Base-by-base conservation (phyloP, 2,888 invertebrate species). In the Ophraella communa region DNA sequence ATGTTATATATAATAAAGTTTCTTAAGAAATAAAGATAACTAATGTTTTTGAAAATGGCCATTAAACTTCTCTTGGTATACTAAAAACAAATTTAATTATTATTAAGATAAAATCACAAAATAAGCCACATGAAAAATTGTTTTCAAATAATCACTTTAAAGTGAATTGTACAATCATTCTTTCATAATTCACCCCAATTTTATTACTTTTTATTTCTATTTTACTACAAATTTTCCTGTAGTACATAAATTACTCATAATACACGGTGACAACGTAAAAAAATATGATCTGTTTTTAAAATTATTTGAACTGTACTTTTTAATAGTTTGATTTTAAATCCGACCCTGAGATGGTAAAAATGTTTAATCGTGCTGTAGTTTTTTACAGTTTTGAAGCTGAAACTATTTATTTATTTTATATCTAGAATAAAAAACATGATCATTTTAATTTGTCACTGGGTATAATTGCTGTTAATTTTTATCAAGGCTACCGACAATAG, bases 401-500 rank as follows among this genome's bases (percentile, higher is more conserved):
- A 42, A 42, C 4, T 17, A 42, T 42, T 42, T 42, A 42, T 14
- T 42, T 42, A n/a, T 42, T 20, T 18, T 44, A 20, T 11, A 11
- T 18, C 44, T 10, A 49, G 11, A 24, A 44, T 10, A 51, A 35
- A 55, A 54, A 17, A 24, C 49, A 24, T 8, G 24, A 49, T 49
- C 49, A 49, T 21, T 54, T 44, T 62, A 11, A 3, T 35, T 49
- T 27, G 23, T 49, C 47, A 27, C 42, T 20, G 33, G 21, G 42
- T 39, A 44, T 33, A 51, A 23, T 18, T 10, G 24, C 5, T 33
- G 3, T n/a, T 10, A 35, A 14, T 23, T 39, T 23, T 61, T 62
- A 67, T 57, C 14, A 54, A 58, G 78, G 81, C 81, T 88, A 88
- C 85, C 88, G 87, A 71, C 87, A 83, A 68, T 87, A 89, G 1